Conservation (phyloP, 2,113 vertebrate species). For the Heterotis niloticus region DNA sequence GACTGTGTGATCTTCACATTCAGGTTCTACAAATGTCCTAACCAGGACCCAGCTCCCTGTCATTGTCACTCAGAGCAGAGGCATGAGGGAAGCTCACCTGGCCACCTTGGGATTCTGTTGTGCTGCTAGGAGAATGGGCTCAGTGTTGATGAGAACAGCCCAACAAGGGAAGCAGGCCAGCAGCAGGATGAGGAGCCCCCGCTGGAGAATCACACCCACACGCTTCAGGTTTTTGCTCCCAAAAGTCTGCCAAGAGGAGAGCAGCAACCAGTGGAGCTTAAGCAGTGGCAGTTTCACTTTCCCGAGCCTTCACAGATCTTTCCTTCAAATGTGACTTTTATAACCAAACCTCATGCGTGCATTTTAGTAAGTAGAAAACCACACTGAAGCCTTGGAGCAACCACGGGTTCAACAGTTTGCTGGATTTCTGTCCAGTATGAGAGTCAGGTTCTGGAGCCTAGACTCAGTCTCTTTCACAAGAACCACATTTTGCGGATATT, state of each 20-base stretch:
- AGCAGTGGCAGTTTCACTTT: too few species aligned
- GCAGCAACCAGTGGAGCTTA: background rate
- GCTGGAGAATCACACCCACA: slow-evolving; percentile 82
- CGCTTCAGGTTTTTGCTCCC: slow-evolving; percentile 82
- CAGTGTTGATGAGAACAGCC: slow-evolving; percentile 80
- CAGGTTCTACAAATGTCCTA: too few species aligned
- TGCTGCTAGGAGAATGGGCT: slow-evolving; percentile 71
- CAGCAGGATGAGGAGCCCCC: slow-evolving; percentile 73
- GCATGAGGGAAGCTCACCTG: slow-evolving; percentile 59
- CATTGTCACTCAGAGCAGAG: too few species aligned
- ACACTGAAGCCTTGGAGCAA: background rate
- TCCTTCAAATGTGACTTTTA: too few species aligned
- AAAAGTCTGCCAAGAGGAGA: slow-evolving; percentile 63
- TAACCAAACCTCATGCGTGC: too few species aligned
- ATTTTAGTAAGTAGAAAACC: background rate
- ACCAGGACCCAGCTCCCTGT: too few species aligned
- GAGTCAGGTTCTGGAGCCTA: background rate
- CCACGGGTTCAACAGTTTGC: background rate
- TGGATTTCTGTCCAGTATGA: background rate
- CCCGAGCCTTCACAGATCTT: too few species aligned
- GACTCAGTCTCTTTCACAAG: too few species aligned
- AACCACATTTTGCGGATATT: background rate
- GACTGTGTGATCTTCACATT: too few species aligned
- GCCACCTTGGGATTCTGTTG: slow-evolving; percentile 75
- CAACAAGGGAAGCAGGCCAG: slow-evolving; percentile 88